A percentile compares a stretch with the other conserved stretches of the same genome.
Evolutionary conservation across 2,888 invertebrate species (phyloP).

Genomic region (Sarcophaga variegata): DNA sequence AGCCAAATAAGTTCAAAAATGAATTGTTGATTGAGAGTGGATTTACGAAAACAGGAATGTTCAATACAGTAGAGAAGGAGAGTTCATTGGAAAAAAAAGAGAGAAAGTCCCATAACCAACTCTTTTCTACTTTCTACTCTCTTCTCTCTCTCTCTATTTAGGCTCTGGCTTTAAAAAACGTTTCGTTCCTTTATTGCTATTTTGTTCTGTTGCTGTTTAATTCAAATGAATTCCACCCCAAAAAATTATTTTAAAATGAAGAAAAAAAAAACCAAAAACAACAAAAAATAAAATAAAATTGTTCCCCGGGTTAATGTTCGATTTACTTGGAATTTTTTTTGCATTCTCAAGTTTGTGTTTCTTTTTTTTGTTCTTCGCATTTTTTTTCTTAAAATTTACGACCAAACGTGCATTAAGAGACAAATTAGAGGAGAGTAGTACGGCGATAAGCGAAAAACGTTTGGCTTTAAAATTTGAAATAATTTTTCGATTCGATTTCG

Average conservation of each 20-base stretch:
- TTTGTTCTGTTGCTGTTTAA: slow-evolving; percentile 36
- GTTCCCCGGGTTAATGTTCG: slow-evolving; percentile 65
- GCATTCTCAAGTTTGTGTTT: background rate
- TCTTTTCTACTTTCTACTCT: slow-evolving; percentile 6
- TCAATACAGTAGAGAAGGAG: slow-evolving; percentile 2
- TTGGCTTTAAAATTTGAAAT: slow-evolving; percentile 30
- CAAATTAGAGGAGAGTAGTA: slow-evolving; percentile 33
- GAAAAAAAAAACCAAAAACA: background rate
- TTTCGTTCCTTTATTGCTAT: slow-evolving; percentile 9
- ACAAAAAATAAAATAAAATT: background rate
- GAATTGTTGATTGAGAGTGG: slow-evolving; percentile 45
- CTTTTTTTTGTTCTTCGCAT: background rate
- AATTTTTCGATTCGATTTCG: slow-evolving; percentile 19
- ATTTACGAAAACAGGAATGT: slow-evolving; percentile 27
- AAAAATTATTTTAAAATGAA: slow-evolving; percentile 1
- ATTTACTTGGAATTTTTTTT: slow-evolving; percentile 55
- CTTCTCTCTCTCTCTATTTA: slow-evolving; percentile 9
- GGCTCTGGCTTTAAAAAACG: background rate
- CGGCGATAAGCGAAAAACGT: background rate
- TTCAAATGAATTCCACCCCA: slow-evolving; percentile 63
- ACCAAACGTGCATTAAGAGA: slow-evolving; percentile 18
- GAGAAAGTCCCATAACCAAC: background rate
- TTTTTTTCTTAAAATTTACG: slow-evolving; percentile 11
- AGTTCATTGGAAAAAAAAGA: background rate
- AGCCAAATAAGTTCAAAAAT: slow-evolving; percentile 17